Evolutionary conservation across 2,797 vertebrate genomes (phyloP), one percentile per base, ranked within the genome.

Genomic region (Pseudopleuronectes americanus): DNA sequence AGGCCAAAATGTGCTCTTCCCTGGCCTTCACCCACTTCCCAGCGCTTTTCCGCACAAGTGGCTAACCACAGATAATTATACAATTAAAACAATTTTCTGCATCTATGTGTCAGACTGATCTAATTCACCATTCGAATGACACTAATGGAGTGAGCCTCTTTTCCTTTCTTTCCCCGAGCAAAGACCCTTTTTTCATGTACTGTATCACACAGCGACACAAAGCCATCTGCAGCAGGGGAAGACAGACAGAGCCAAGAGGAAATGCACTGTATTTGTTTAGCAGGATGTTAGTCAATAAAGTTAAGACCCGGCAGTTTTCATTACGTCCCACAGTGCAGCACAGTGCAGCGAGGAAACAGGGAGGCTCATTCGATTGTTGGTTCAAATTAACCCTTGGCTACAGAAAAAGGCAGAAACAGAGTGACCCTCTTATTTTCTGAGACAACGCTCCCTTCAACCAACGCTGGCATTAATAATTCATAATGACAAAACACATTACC

Each of bases 51-150:
- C 72, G 85, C 91, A 76, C 77, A 89, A 91, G 85, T 90, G 90
- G 89, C 85, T 87, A 87, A 91, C 86, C 85, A 81, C 77, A 71
- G 86, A 86, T 90, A 92, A 93, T 93, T 88, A 89, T 88, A 89
- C 90, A 94, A 93, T 94, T 94, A 94, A 91, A 93, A 92, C 89
- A 90, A 94, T 92, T 92, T 90, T 87, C 85, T 75, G 77, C 84
- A 79, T 92, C 88, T 89, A 90, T 92, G 90, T 84, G 92, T 92
- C 91, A 93, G 84, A 80, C 71, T 61, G 84, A 93, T 92, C 89
- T 87, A 90, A 92, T 90, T 85, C 84, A 77, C 88, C 74, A 79
- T 84, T 86, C 71, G 69, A 89, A 90, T 81, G 83, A 87, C 86
- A 84, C 84, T 86, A 83, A 84, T 87, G 86, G 84, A 86, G 72